phyloP scores from a whole-genome alignment of 2,888 invertebrate genomes.

The Baronia brevicornis region DNA sequence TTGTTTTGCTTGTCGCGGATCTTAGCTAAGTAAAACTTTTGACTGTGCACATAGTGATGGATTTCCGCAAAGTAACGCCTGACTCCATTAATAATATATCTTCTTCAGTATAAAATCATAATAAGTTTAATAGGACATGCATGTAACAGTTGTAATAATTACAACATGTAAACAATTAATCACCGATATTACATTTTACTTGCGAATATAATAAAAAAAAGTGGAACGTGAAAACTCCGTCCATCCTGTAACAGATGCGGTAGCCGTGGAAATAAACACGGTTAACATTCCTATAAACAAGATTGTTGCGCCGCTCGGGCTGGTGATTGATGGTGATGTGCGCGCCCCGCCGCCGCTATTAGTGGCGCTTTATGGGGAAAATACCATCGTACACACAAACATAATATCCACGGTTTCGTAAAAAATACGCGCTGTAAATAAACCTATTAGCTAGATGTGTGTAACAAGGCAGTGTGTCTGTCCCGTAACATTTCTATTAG shows the following conservation, averaged over 20 bases:
- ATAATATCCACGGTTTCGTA: conserved; percentile 9
- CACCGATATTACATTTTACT: too few species aligned
- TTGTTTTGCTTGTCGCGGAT: too few species aligned
- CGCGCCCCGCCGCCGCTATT: conserved; percentile 46
- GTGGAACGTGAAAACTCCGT: conserved; percentile 5
- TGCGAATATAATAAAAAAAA: neutral
- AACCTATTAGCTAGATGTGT: conserved; percentile 5
- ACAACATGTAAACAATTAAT: too few species aligned
- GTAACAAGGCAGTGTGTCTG: neutral
- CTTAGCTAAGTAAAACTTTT: too few species aligned
- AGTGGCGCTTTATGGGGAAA: conserved; percentile 56
- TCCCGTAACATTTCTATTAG: too few species aligned
- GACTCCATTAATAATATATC: too few species aligned
- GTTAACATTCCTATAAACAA: conserved; percentile 72
- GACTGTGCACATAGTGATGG: too few species aligned
- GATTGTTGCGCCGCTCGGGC: conserved; percentile 49
- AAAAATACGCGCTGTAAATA: conserved; percentile 8
- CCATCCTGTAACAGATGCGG: conserved; percentile 36
- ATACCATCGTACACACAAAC: conserved; percentile 16
- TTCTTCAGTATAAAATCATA: too few species aligned
- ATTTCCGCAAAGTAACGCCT: too few species aligned
- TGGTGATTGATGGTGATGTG: conserved; percentile 56
- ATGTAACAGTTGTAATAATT: too few species aligned
- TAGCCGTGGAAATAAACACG: conserved; percentile 59
- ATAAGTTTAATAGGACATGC: too few species aligned